A percentile compares a stretch with the other conserved stretches of the same genome.
phyloP scores from a whole-genome alignment of 2,797 vertebrate species.

The Acipenser transmontanus region DNA sequence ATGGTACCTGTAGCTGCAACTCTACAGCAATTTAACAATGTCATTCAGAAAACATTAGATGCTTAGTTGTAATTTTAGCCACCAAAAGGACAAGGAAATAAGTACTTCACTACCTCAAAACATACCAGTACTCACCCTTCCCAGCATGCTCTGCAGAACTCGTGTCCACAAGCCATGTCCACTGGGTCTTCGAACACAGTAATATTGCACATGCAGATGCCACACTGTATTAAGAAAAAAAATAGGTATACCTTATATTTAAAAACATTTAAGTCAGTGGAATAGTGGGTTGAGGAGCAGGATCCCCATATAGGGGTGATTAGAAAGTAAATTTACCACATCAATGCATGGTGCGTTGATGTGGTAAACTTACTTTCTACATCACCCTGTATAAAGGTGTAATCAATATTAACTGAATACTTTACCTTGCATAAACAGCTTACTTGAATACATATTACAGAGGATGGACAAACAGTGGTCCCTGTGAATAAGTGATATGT shows the following conservation, averaged over 20 bases:
- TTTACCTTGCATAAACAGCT: no score
- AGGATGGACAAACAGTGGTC: no score
- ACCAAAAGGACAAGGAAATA: background rate
- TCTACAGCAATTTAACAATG: background rate
- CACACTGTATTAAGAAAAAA: slow-evolving; percentile 68
- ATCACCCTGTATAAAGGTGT: no score
- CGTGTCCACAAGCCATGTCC: slow-evolving; percentile 92
- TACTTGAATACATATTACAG: no score
- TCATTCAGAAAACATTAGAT: background rate
- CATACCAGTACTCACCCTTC: slow-evolving; percentile 80
- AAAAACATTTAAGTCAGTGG: no score
- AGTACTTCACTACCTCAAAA: slow-evolving; percentile 12
- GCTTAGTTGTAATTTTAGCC: background rate
- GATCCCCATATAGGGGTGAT: no score
- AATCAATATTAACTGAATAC: no score
- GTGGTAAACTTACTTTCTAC: no score
- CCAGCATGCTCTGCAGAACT: slow-evolving; percentile 96
- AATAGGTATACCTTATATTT: background rate
- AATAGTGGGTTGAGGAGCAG: no score
- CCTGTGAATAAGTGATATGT: no score
- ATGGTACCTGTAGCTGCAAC: background rate
- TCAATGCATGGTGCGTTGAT: no score
- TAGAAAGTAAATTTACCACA: no score
- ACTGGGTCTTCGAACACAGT: slow-evolving; percentile 93
- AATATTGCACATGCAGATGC: slow-evolving; percentile 94